Evolutionary conservation across 1,140 invertebrate species (phyloP).

Genomic region (Eciton burchellii): DNA sequence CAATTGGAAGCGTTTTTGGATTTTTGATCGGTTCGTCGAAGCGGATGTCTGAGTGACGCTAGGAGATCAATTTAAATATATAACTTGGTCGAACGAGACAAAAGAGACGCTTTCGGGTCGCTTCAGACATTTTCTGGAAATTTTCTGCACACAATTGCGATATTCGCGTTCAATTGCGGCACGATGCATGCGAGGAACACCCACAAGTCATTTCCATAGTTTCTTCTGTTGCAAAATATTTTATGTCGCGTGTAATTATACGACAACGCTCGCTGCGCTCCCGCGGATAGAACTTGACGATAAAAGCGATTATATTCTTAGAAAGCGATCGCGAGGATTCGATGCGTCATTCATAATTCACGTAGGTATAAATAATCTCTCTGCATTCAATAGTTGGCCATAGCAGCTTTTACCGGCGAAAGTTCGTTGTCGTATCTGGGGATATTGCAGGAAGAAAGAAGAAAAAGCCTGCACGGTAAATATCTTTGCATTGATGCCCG

Average conservation of each 20-base stretch:
- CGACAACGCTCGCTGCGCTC: background rate
- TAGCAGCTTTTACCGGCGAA: conserved; percentile 7
- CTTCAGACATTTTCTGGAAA: too few species aligned
- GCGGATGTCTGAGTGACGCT: too few species aligned
- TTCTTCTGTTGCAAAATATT: background rate
- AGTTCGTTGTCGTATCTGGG: background rate
- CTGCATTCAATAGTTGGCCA: background rate
- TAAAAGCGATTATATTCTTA: conserved; percentile 20
- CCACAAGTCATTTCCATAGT: background rate
- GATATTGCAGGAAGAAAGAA: background rate
- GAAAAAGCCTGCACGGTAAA: background rate
- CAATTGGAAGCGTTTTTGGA: too few species aligned
- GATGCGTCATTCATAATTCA: conserved; percentile 2
- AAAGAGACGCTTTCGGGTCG: too few species aligned
- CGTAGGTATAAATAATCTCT: background rate
- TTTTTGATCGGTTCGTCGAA: too few species aligned
- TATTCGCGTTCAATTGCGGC: too few species aligned
- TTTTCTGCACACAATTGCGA: too few species aligned
- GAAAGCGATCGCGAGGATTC: conserved; percentile 11
- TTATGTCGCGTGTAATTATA: background rate
- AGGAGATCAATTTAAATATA: too few species aligned
- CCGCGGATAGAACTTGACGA: background rate
- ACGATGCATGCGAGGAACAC: too few species aligned
- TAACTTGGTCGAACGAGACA: too few species aligned
- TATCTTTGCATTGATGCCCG: background rate